Percentiles rank a stretch among this genome's conserved stretches.
phyloP scores from a whole-genome alignment of 1,140 invertebrate genomes.

The Venturia canescens region DNA sequence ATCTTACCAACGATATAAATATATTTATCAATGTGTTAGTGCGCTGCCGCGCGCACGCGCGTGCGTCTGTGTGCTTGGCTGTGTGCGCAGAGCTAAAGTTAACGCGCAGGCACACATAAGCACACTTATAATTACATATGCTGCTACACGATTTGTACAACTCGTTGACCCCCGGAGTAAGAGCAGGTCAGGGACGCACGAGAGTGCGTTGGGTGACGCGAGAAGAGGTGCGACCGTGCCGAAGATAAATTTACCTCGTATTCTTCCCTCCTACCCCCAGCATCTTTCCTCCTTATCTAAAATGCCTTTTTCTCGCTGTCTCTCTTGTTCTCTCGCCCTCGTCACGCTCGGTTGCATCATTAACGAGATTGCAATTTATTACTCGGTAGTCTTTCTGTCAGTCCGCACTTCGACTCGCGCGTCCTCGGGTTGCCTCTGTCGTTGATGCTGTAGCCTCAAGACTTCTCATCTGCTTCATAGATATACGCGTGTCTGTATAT shows the following conservation, averaged over 20 bases:
- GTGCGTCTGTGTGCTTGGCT: too few relatives aligned
- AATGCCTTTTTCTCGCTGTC: not conserved
- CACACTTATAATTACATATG: slow-evolving; percentile 8
- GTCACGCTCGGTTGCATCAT: slow-evolving; percentile 67
- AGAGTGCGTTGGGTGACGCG: slow-evolving; percentile 27
- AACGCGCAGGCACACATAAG: not conserved
- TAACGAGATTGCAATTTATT: slow-evolving; percentile 75
- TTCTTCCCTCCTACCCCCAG: not conserved
- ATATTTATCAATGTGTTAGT: too few relatives aligned
- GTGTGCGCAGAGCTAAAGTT: too few relatives aligned
- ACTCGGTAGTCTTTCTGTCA: slow-evolving; percentile 66
- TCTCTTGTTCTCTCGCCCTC: slow-evolving; percentile 24
- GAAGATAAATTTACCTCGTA: slow-evolving; percentile 36
- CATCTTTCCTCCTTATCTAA: not conserved
- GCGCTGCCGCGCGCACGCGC: too few relatives aligned
- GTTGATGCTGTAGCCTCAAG: slow-evolving; percentile 42
- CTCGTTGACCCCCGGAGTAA: slow-evolving; percentile 40
- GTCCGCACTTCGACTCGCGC: slow-evolving; percentile 58
- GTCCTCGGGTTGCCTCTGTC: slow-evolving; percentile 55
- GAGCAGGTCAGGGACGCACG: slow-evolving; percentile 39
- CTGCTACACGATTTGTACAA: slow-evolving; percentile 24
- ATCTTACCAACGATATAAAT: not conserved
- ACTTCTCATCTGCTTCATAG: slow-evolving; percentile 21
- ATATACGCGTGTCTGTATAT: not conserved
- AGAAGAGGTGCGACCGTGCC: slow-evolving; percentile 34